These are phyloP conservation scores for Orthosia gracilis DNA, from an alignment of 2,888 invertebrate genomes.

Conservation along the genomic window DNA sequence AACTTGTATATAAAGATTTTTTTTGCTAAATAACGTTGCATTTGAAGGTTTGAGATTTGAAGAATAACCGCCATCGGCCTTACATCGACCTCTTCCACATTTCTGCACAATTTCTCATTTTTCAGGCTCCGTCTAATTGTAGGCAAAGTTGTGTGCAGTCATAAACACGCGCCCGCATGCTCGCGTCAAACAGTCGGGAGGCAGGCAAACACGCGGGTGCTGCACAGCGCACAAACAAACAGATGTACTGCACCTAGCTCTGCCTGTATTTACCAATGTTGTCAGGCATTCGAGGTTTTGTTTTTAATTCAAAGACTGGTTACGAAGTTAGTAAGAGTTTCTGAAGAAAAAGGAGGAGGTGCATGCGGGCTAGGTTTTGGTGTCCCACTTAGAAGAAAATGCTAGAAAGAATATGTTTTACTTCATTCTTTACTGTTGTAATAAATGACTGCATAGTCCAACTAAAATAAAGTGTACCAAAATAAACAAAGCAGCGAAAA, in stretches of 20 bases:
- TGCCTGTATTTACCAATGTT: conserved; percentile 25
- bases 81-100: background rate
- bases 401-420: background rate
- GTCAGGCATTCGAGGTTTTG: background rate
- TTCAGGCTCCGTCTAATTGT: conserved; percentile 16
- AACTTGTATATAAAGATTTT: no score
- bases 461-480: background rate
- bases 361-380: background rate
- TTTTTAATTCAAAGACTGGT: conserved; percentile 3
- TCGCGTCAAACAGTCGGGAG: conserved; percentile 3
- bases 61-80: no score
- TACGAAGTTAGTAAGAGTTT: background rate
- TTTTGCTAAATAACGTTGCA: no score
- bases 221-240: conserved; percentile 25
- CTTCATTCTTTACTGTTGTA: background rate
- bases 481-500: background rate
- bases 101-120: conserved; percentile 6
- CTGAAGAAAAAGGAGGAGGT: background rate
- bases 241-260: background rate
- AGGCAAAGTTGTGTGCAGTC: conserved; percentile 25
- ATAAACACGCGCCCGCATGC: conserved; percentile 57
- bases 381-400: background rate
- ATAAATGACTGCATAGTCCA: background rate
- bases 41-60: no score
- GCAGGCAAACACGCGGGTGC: conserved; percentile 25